Evolutionary conservation across 2,888 invertebrate species (phyloP).

Genomic region (Trichacis sp.): DNA sequence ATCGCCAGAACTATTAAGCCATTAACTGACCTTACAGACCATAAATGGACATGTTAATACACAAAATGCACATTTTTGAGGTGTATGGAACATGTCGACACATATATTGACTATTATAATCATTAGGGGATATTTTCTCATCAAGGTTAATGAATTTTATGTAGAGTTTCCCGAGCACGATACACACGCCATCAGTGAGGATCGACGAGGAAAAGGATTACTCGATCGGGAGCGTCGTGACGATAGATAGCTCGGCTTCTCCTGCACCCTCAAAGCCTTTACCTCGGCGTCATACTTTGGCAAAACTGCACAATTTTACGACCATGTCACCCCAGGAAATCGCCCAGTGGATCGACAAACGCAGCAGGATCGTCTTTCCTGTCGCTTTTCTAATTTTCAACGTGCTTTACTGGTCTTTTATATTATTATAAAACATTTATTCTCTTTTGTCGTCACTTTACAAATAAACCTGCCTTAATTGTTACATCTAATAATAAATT

Average conservation of each 20-base stretch:
- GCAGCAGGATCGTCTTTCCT: conserved; percentile 84
- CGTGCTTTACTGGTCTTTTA: conserved; percentile 83
- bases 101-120: too few species aligned
- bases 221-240: conserved; percentile 59
- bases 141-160: too few species aligned
- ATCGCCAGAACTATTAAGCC: too few species aligned
- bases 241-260: conserved; percentile 55
- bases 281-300: conserved; percentile 59
- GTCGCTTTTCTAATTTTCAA: conserved; percentile 84
- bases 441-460: too few species aligned
- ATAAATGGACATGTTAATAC: too few species aligned
- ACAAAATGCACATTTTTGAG: too few species aligned
- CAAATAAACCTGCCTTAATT: too few species aligned
- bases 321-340: conserved; percentile 91
- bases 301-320: conserved; percentile 70
- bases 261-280: conserved; percentile 56
- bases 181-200: conserved; percentile 78
- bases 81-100: too few species aligned
- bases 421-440: conserved; percentile 67
- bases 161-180: conserved; percentile 76
- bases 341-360: conserved; percentile 87
- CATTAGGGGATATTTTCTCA: too few species aligned
- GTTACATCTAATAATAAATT: too few species aligned
- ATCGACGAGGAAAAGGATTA: conserved; percentile 76
- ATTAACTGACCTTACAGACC: too few species aligned